Evolutionary conservation across 2,888 invertebrate species (phyloP).

Genomic region (Gisinianus flammeolus): DNA sequence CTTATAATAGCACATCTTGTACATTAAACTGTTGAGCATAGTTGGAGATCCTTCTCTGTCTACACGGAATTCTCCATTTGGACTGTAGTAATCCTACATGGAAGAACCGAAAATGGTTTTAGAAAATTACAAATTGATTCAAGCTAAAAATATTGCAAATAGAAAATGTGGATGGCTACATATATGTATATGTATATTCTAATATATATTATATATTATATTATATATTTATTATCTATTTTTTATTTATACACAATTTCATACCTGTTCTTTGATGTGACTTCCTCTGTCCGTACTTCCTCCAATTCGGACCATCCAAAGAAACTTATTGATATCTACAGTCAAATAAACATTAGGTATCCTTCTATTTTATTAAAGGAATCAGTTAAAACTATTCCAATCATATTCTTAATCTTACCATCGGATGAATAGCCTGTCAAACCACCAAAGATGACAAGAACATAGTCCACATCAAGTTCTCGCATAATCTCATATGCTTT

Average conservation of each 20-base stretch:
- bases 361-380: conserved; percentile 29
- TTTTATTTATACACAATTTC: too few relatives aligned
- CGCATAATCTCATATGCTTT: conserved; percentile 97
- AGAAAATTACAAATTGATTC: too few relatives aligned
- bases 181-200: too few relatives aligned
- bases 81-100: conserved; percentile 96
- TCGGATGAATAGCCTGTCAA: conserved; percentile 97
- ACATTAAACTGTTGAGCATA: conserved; percentile 96
- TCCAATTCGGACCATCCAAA: conserved; percentile 99
- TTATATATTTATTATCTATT: too few relatives aligned
- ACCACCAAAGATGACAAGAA: conserved; percentile 98
- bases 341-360: conserved; percentile 28
- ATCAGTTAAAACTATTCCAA: conserved; percentile 4
- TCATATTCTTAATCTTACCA: conserved; percentile 67
- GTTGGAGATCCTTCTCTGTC: conserved; percentile 92
- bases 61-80: conserved; percentile 93
- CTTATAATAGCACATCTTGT: conserved; percentile 99
- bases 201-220: too few relatives aligned
- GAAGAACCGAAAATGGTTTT: too few relatives aligned
- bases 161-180: too few relatives aligned
- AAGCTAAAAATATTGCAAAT: too few relatives aligned
- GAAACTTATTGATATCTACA: conserved; percentile 95
- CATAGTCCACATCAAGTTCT: conserved; percentile 96
- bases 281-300: conserved; percentile 93
- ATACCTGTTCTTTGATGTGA: conserved; percentile 95